Conservation (phyloP, 2,888 invertebrate species). For the Drosophila melanocephala region DNA sequence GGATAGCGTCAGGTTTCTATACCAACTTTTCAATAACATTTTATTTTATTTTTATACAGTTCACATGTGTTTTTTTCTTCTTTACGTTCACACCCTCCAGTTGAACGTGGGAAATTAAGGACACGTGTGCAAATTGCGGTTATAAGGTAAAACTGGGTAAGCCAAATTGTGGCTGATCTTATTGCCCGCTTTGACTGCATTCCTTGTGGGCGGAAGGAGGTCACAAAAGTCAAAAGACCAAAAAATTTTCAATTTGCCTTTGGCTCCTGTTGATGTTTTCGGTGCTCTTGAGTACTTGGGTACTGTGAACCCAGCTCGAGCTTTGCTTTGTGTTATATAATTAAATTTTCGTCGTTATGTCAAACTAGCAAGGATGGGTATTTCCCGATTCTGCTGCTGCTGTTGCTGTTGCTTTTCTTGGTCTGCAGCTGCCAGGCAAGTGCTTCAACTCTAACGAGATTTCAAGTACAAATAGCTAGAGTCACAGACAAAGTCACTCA, state of each 20-base stretch:
- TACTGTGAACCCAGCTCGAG: constrained; percentile 7
- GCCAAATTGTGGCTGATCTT: constrained; percentile 15
- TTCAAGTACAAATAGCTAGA: constrained; percentile 75
- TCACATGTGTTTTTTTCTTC: constrained; percentile 8
- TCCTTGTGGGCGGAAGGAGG: neutral
- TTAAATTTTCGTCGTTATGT: constrained; percentile 79
- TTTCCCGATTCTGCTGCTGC: constrained; percentile 7
- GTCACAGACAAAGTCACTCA: constrained; percentile 44
- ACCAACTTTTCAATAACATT: constrained; percentile 59
- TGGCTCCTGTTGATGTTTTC: constrained; percentile 54
- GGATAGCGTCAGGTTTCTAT: constrained; percentile 17
- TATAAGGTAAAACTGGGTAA: constrained; percentile 40
- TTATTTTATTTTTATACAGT: constrained; percentile 26
- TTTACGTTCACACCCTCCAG: constrained; percentile 50
- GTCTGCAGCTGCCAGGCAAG: constrained; percentile 60
- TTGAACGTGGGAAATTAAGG: constrained; percentile 58
- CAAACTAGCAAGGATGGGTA: constrained; percentile 43
- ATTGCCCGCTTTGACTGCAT: neutral
- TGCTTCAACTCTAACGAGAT: constrained; percentile 79
- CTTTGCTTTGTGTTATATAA: constrained; percentile 73
- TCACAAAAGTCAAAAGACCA: constrained; percentile 50
- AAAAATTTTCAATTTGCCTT: constrained; percentile 54
- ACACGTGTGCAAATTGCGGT: constrained; percentile 71
- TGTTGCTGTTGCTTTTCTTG: constrained; percentile 12
- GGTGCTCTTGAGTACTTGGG: constrained; percentile 25